Conservation (phyloP, 2,113 vertebrate genomes). For the Epinephelus cyanopodus region DNA sequence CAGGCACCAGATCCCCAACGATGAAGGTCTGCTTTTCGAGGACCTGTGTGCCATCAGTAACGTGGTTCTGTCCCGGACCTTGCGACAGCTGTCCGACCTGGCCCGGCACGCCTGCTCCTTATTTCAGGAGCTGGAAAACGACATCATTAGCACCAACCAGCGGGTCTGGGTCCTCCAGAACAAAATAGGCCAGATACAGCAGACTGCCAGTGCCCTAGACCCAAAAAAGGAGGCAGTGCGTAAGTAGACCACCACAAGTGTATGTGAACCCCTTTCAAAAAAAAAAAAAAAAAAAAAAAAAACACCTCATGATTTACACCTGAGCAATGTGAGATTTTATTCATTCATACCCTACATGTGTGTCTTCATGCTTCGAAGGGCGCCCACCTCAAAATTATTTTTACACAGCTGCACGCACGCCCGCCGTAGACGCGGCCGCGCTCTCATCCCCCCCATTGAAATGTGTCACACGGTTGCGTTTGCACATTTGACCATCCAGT, state of each 20-base stretch:
- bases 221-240: conserved; percentile 99
- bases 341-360: conserved; percentile 60
- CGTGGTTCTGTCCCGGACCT: conserved; percentile 93
- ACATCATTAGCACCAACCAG: conserved; percentile 92
- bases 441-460: conserved; percentile 58
- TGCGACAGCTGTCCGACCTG: conserved; percentile 97
- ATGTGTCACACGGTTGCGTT: conserved; percentile 78
- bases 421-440: conserved; percentile 42
- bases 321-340: conserved; percentile 43
- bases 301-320: conserved; percentile 9
- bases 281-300: neutral
- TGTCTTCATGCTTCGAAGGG: conserved; percentile 53
- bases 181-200: conserved; percentile 93
- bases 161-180: conserved; percentile 93
- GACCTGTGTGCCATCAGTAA: conserved; percentile 95
- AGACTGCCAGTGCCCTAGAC: conserved; percentile 90
- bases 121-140: conserved; percentile 96
- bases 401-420: conserved; percentile 57
- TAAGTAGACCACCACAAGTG: conserved; percentile 87
- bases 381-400: conserved; percentile 61
- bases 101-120: conserved; percentile 96
- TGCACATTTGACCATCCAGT: conserved; percentile 56
- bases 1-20: conserved; percentile 88
- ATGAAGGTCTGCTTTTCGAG: conserved; percentile 86
- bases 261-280: neutral